A percentile compares a stretch with the other conserved stretches of the same genome.
Evolutionary conservation across 2,797 vertebrate genomes (phyloP).

Genomic region (Streptopelia turtur): DNA sequence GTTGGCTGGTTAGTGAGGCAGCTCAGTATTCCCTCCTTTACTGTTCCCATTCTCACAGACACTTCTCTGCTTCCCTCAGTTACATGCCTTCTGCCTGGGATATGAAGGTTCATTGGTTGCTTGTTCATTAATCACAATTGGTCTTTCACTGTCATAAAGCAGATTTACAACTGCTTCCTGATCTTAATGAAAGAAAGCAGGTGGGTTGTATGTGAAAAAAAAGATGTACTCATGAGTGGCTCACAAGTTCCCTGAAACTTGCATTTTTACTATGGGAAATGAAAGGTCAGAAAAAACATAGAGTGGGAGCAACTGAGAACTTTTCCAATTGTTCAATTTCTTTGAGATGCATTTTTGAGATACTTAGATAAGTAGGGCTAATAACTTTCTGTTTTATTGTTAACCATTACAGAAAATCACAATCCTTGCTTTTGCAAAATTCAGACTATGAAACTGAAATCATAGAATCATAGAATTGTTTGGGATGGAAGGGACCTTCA

Average conservation of each 20-base stretch:
- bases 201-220: not conserved
- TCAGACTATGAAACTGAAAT: not conserved
- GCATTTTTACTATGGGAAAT: not conserved
- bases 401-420: not conserved
- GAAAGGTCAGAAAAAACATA: not conserved
- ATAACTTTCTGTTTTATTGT: not conserved
- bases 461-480: too few species aligned
- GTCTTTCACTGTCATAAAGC: not conserved
- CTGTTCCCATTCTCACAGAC: not conserved
- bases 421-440: not conserved
- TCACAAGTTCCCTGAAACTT: not conserved
- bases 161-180: not conserved
- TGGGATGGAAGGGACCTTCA: too few species aligned
- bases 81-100: not conserved
- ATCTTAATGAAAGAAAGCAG: not conserved
- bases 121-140: not conserved
- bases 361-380: not conserved
- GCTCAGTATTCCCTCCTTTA: not conserved
- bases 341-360: not conserved
- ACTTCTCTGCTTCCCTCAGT: not conserved
- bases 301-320: not conserved
- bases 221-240: not conserved
- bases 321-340: not conserved
- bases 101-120: not conserved
- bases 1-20: not conserved